phyloP scores from a whole-genome alignment of 2,888 invertebrate genomes.

The Neoaliturus tenellus region DNA sequence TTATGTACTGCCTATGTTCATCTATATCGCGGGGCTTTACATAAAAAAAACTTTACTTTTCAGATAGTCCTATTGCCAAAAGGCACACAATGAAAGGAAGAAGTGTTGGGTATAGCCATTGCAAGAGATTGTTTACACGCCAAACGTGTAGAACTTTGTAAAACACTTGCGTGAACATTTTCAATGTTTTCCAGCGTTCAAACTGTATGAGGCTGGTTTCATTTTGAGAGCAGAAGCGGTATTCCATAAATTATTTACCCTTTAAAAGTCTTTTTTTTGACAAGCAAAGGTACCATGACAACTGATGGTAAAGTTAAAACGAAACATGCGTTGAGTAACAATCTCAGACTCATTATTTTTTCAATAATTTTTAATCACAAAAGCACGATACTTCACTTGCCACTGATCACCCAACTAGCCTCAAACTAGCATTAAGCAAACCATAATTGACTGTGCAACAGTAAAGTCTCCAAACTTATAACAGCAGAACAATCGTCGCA shows the following conservation, averaged over 20 bases:
- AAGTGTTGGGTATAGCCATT: not conserved
- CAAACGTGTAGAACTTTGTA: not conserved
- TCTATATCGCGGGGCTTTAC: too few species aligned
- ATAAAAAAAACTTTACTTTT: too few species aligned
- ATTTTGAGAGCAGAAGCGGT: not conserved
- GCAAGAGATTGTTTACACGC: not conserved
- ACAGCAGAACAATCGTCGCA: too few species aligned
- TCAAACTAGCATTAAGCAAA: too few species aligned
- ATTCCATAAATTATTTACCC: not conserved
- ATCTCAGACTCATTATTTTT: constrained; percentile 14
- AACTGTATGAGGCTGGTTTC: constrained; percentile 5
- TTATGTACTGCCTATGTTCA: too few species aligned
- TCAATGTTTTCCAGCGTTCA: constrained; percentile 1
- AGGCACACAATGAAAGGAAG: too few species aligned
- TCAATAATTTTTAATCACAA: not conserved
- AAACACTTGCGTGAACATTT: not conserved
- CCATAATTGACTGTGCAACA: too few species aligned
- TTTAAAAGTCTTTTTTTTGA: not conserved
- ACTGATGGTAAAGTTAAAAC: not conserved
- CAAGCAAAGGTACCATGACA: not conserved
- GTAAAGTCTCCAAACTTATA: too few species aligned
- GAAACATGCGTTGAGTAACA: not conserved
- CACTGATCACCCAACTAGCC: too few species aligned
- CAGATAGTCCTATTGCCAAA: too few species aligned
- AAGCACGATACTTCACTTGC: not conserved